Evolutionary conservation across 2,888 invertebrate genomes (phyloP).

Genomic region (Dexiosoma caninum): DNA sequence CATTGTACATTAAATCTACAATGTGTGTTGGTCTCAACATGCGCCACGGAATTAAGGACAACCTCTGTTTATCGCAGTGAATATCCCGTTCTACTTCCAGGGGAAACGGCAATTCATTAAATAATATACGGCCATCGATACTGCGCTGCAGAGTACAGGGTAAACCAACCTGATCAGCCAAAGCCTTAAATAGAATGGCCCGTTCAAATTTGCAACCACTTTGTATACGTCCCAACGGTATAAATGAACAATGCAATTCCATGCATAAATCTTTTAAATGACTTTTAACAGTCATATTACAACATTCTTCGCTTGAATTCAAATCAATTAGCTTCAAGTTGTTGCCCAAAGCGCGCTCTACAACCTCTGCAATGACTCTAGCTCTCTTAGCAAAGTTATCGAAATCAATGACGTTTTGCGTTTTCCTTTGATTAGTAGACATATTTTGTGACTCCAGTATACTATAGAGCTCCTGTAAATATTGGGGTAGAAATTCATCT

Average conservation of each 20-base stretch:
- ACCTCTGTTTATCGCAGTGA: slow-evolving; percentile 71
- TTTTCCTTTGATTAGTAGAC: slow-evolving; percentile 66
- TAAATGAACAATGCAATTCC: slow-evolving; percentile 78
- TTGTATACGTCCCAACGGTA: slow-evolving; percentile 81
- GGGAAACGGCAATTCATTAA: slow-evolving; percentile 83
- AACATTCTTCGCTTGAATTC: slow-evolving; percentile 78
- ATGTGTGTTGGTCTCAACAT: slow-evolving; percentile 81
- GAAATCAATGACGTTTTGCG: slow-evolving; percentile 70
- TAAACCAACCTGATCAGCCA: slow-evolving; percentile 82
- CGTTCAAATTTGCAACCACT: slow-evolving; percentile 82
- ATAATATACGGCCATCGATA: slow-evolving; percentile 79
- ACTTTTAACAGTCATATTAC: slow-evolving; percentile 76
- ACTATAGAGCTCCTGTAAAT: slow-evolving; percentile 66
- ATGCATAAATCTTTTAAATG: slow-evolving; percentile 79
- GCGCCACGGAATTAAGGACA: slow-evolving; percentile 78
- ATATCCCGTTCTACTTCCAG: slow-evolving; percentile 69
- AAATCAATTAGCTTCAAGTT: slow-evolving; percentile 69
- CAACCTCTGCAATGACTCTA: slow-evolving; percentile 79
- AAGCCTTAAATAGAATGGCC: slow-evolving; percentile 82
- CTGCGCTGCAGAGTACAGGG: slow-evolving; percentile 81
- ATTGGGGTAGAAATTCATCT: slow-evolving; percentile 67
- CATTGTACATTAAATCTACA: slow-evolving; percentile 80
- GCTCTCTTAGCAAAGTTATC: slow-evolving; percentile 71
- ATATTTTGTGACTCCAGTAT: slow-evolving; percentile 67
- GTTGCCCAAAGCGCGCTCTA: slow-evolving; percentile 70